These are phyloP conservation scores for Callocephalon fimbriatum DNA, from an alignment of 2,113 vertebrate species.

Conservation along the genomic window DNA sequence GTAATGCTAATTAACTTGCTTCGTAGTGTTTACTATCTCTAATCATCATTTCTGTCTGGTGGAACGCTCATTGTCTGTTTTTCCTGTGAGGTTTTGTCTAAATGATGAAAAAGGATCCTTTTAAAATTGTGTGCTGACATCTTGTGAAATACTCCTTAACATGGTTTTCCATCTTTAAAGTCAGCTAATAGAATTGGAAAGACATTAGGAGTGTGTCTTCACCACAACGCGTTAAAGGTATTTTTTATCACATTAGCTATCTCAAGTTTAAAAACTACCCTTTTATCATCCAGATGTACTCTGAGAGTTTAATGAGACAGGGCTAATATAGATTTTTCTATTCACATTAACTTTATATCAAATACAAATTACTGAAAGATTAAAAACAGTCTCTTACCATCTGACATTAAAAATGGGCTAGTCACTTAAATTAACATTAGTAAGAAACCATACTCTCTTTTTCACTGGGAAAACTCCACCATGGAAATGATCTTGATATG, in stretches of 20 bases:
- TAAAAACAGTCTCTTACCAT: conserved; percentile 29
- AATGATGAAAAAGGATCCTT: conserved; percentile 45
- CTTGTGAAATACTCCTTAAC: conserved; percentile 42
- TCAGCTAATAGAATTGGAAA: conserved; percentile 56
- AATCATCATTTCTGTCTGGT: neutral
- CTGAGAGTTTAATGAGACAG: conserved; percentile 50
- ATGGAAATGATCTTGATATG: conserved; percentile 25
- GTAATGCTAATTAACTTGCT: conserved; percentile 31
- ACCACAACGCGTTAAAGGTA: conserved; percentile 21
- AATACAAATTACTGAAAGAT: conserved; percentile 69
- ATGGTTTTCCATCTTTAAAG: conserved; percentile 57
- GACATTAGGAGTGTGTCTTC: conserved; percentile 50
- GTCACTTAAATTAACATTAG: conserved; percentile 45
- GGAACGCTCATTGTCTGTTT: neutral
- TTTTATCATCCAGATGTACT: conserved; percentile 42
- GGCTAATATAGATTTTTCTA: conserved; percentile 58
- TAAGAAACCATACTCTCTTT: conserved; percentile 9
- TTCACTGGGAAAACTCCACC: conserved; percentile 1
- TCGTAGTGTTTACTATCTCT: conserved; percentile 33
- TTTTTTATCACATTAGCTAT: conserved; percentile 59
- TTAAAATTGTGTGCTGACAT: conserved; percentile 28
- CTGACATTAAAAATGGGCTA: conserved; percentile 48
- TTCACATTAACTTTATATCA: conserved; percentile 54
- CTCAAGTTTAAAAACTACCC: conserved; percentile 28
- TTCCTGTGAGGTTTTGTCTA: conserved; percentile 49